Conservation (phyloP, 2,888 invertebrate genomes). For the Aphidoletes aphidimyza region DNA sequence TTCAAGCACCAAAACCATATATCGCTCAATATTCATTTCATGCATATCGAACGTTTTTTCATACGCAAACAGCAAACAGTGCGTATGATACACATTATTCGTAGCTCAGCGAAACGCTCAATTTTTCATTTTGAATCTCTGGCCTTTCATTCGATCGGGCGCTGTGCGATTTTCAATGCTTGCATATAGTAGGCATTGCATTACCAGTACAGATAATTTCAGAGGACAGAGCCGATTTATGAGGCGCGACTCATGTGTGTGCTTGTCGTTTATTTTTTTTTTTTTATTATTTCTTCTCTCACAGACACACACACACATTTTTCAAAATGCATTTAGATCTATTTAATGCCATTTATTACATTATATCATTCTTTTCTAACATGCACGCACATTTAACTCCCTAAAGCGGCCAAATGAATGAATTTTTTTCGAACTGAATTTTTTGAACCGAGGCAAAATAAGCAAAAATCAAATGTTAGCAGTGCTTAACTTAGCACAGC, state of each 20-base stretch:
- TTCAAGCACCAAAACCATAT: conserved; percentile 11
- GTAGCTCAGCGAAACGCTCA: conserved; percentile 33
- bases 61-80: conserved; percentile 1
- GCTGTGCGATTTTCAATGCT: background rate
- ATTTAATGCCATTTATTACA: conserved; percentile 29
- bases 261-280: background rate
- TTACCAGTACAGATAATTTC: background rate
- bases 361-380: conserved; percentile 46
- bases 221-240: conserved; percentile 26
- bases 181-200: background rate
- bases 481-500: too few species aligned
- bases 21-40: background rate
- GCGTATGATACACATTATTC: background rate
- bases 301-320: background rate
- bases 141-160: conserved; percentile 51
- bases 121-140: conserved; percentile 2
- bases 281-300: background rate
- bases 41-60: conserved; percentile 41
- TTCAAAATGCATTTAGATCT: too few species aligned
- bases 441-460: too few species aligned
- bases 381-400: conserved; percentile 44
- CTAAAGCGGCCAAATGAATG: background rate
- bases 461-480: too few species aligned
- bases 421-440: too few species aligned
- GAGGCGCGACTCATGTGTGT: conserved; percentile 14